Percentiles rank a stretch among this genome's conserved stretches.
Evolutionary conservation across 2,113 vertebrate species (phyloP).

Genomic region (Pagrus major): DNA sequence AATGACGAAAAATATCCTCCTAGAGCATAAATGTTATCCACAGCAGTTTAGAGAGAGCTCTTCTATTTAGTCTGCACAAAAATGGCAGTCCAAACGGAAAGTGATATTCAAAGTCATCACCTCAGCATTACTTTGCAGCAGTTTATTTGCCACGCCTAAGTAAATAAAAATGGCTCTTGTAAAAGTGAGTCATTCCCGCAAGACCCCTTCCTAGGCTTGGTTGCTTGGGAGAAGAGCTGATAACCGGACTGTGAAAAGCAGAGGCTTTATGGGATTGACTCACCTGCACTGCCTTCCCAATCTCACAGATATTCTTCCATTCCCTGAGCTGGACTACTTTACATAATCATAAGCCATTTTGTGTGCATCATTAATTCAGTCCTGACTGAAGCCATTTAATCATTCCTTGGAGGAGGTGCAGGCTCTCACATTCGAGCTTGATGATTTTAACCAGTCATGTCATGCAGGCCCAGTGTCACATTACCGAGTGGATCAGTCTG

Average conservation of each 20-base stretch:
- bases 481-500: conserved; percentile 40
- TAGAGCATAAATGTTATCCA: conserved; percentile 15
- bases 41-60: conserved; percentile 17
- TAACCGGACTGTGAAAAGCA: conserved; percentile 45
- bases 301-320: conserved; percentile 51
- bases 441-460: conserved; percentile 64
- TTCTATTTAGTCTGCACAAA: conserved; percentile 46
- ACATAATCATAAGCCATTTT: conserved; percentile 78
- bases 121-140: conserved; percentile 27
- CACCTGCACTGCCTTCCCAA: conserved; percentile 55
- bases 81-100: conserved; percentile 47
- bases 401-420: conserved; percentile 58
- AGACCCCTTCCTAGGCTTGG: conserved; percentile 19
- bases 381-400: conserved; percentile 73
- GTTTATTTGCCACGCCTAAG: conserved; percentile 40
- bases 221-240: conserved; percentile 40
- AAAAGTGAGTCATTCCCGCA: conserved; percentile 13
- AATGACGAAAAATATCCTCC: conserved; percentile 18
- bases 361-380: conserved; percentile 77
- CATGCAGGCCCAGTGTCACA: conserved; percentile 53
- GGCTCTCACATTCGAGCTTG: conserved; percentile 36
- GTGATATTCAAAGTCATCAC: conserved; percentile 22
- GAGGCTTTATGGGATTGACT: conserved; percentile 41
- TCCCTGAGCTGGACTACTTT: conserved; percentile 61
- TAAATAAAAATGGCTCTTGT: conserved; percentile 17